phyloP scores from a whole-genome alignment of 30 jellyfish, hydroid and myxozoan genomes.

The Cassiopea andromeda region DNA sequence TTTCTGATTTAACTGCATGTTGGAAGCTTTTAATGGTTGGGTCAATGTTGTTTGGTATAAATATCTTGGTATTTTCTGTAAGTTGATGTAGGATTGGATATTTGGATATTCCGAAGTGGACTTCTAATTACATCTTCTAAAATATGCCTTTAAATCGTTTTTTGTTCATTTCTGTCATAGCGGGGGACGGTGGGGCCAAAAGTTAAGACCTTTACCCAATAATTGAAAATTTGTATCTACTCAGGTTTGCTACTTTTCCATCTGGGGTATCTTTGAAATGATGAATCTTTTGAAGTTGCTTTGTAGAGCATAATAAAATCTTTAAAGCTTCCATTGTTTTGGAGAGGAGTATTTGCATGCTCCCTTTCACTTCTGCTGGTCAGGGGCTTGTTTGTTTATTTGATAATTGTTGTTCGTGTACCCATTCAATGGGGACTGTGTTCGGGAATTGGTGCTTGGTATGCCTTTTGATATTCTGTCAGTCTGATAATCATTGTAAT shows the following conservation, averaged over 20 bases:
- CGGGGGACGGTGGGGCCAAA: background rate
- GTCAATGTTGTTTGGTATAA: background rate
- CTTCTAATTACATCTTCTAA: background rate
- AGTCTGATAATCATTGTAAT: background rate
- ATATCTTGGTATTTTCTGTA: background rate
- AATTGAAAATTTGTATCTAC: background rate
- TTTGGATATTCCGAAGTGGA: background rate
- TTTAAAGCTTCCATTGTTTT: background rate
- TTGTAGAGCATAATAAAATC: background rate
- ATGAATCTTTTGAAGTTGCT: background rate
- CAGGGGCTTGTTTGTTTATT: background rate
- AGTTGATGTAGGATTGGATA: background rate
- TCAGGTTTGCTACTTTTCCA: background rate
- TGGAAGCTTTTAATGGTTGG: background rate
- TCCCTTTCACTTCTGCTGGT: background rate
- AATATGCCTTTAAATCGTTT: background rate
- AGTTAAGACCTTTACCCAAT: background rate
- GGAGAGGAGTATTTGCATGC: background rate
- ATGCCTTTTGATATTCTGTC: background rate
- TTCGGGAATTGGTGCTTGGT: background rate
- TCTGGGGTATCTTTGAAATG: background rate
- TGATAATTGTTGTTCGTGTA: background rate
- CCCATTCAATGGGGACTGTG: background rate
- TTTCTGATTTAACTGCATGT: background rate
- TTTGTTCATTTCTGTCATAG: background rate